These are phyloP conservation scores for Micronycteris hirsuta DNA, from an alignment of 2,113 vertebrate genomes.

Conservation along the genomic window DNA sequence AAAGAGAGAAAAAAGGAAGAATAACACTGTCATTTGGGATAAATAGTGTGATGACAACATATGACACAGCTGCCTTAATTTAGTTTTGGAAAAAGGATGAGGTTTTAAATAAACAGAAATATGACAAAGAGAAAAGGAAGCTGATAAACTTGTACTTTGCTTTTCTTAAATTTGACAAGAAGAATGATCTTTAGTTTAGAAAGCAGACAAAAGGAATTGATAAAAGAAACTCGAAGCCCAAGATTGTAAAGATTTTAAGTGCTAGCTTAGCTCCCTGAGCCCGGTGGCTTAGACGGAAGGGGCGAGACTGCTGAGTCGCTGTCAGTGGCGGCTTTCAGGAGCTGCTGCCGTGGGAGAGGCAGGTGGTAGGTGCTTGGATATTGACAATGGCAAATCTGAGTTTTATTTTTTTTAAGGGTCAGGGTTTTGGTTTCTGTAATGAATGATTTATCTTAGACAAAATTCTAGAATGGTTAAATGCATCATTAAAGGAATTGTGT, in stretches of 20 bases:
- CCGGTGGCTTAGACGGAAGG: background rate
- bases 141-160: conserved; percentile 26
- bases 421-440: background rate
- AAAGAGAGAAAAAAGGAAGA: conserved; percentile 18
- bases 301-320: background rate
- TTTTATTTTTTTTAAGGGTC: background rate
- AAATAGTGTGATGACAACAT: conserved; percentile 58
- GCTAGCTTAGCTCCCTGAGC: background rate
- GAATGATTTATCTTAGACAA: background rate
- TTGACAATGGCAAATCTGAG: background rate
- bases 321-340: background rate
- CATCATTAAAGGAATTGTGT: background rate
- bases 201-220: conserved; percentile 26
- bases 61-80: conserved; percentile 41
- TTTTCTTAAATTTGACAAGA: conserved; percentile 50
- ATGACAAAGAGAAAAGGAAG: conserved; percentile 46
- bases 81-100: conserved; percentile 43
- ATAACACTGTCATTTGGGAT: conserved; percentile 49
- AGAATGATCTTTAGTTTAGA: conserved; percentile 49
- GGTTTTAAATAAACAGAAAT: conserved; percentile 59
- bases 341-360: background rate
- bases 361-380: background rate
- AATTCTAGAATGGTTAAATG: background rate
- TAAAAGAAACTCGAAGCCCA: conserved; percentile 39
- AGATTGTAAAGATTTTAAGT: conserved; percentile 36